phyloP scores from a whole-genome alignment of 2,113 vertebrate species.

The Chloroceryle aenea region DNA sequence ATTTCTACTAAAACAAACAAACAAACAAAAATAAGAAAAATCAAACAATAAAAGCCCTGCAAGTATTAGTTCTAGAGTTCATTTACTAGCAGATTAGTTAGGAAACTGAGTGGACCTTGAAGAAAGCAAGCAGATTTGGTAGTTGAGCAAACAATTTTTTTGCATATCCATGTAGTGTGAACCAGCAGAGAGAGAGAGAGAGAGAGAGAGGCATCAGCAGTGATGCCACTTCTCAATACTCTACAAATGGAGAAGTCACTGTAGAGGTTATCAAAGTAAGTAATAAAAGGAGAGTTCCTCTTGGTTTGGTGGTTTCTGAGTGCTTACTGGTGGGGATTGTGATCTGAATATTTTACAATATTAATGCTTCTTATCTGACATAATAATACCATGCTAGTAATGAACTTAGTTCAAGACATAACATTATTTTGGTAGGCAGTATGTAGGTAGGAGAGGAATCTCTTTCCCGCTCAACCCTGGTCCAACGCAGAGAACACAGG shows the following conservation, averaged over 20 bases:
- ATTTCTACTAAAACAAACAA: not conserved
- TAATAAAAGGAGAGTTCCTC: not conserved
- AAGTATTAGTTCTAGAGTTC: not conserved
- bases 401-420: not conserved
- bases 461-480: not conserved
- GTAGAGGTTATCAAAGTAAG: not conserved
- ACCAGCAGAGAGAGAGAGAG: not conserved
- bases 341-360: not conserved
- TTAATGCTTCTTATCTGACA: not conserved
- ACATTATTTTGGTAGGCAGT: not conserved
- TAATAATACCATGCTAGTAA: not conserved
- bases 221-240: not conserved
- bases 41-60: not conserved
- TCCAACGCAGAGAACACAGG: not conserved
- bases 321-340: not conserved
- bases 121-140: not conserved
- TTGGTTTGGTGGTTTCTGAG: not conserved
- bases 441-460: no score
- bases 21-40: not conserved
- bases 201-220: not conserved
- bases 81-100: not conserved
- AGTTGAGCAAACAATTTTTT: not conserved
- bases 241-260: not conserved
- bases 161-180: rapidly evolving
- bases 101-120: not conserved